Base-by-base conservation (phyloP, 2,888 invertebrate species). In the Augiades crinisus region DNA sequence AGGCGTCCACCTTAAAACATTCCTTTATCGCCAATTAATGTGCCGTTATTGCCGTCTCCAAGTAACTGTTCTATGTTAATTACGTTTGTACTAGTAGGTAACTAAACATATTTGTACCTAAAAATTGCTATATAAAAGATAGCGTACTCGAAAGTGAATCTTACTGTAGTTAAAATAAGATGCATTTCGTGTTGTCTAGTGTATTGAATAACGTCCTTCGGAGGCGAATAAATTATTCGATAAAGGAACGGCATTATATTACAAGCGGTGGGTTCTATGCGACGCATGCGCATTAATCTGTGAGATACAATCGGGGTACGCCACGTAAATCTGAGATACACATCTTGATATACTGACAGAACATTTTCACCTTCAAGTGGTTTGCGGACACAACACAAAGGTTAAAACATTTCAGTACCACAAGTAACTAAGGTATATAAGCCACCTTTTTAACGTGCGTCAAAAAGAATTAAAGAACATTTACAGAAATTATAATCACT, bases 281-380 rank as follows among this genome's bases (percentile, higher is more conserved):
- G 70, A 69, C 74, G 67, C 72, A 58, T 57, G 70, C 73, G 75
- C 84, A 86, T 86, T 84, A 82, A 87, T 85, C 85, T 81, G 72
- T 61, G 54, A 79, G 83, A 86, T 87, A 87, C 77, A 75, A 85
- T 85, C 86, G 67, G 66, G 71, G 71, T 67, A 67, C 69, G 73
- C 72, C 69, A 68, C 72, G 80, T 84, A 85, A 81, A 80, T 82
- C 84, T 77, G 67, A 75, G 88, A 88, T 88, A 87, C 68, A 55
- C 64, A 83, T 86, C 86, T 82, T 78, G 81, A 79, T 80, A 74
- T 80, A 78, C 71, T 64, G 60, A 63, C 62, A 64, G 59, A 56
- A 59, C 58, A 59, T 67, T 67, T 65, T 65, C 67, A 68, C 68
- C 64, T 68, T 60, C 54, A 24, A 31, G 27, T 21, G 34, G 36